Evolutionary conservation across 2,888 invertebrate genomes (phyloP), one percentile per base, ranked within the genome.

Genomic region (Dolichomitus sp.): DNA sequence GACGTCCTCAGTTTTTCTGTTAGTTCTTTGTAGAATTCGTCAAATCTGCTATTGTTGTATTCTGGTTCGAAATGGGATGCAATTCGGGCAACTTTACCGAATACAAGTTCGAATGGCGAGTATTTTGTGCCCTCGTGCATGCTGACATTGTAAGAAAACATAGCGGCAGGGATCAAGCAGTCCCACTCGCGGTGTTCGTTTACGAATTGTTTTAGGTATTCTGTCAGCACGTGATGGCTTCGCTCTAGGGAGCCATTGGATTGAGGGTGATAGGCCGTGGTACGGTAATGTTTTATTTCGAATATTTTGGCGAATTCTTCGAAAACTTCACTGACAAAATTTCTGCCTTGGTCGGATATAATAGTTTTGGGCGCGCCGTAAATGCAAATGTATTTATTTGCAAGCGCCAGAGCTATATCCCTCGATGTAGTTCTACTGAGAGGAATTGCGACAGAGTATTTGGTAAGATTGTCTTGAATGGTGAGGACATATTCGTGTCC

Each of bases 221-320:
- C 33, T 5, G 30, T 59, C n/a, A 33, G 33, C 5, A 59, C 59
- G 7, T 33, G 59, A 4, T 59, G 59, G n/a, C 59, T 59, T 14
- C 30, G 14, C 5, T 59, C 59, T 4, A 59, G n/a, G 11, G 33
- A 59, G 12, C 33, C 33, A 30, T 59, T 59, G n/a, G 59, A 59
- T 5, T 59, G 59, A 14, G 33, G 33, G n/a, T 59, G 59, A 7
- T 33, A 59, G 4, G 30, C 59, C 1, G 59, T 33, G 5, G 59
- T 59, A 4, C 30, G 27, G n/a, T 59, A 59, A 33, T 59, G 33
- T 33, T 59, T 48, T 12, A 48, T 48, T 48, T 48, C n/a, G n/a
- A n/a, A 48, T 1, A 48, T 48, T 48, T 48, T 48, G 2, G 48
- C n/a, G 14, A 48, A 48, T n/a, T 48, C n/a, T 48, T 48, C n/a